Base-by-base conservation (phyloP, 2,113 vertebrate species). In the Azemiops feae region DNA sequence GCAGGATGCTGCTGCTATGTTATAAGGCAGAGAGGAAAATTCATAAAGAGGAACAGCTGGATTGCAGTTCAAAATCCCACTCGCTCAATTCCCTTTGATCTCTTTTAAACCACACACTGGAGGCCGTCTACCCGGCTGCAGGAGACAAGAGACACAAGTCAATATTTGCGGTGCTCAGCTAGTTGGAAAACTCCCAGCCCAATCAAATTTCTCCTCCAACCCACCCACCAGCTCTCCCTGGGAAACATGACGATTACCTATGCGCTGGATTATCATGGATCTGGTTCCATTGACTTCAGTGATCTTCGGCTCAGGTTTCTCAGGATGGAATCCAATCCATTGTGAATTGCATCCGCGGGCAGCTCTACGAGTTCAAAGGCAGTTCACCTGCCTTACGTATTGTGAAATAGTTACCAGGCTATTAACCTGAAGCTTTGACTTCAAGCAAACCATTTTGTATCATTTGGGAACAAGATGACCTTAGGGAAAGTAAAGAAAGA, bases 21-120 rank as follows among this genome's bases (percentile, higher is more conserved):
- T 88, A 53, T 1, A 91, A 93, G 85, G 54, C 92, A 93, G 57
- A 64, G 92, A 92, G 88, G 60, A 18, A 95, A 94, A 94, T 93
- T 95, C 93, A 58, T 93, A 93, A 92, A 92, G 93, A 93, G 89
- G 88, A 57, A 27, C 53, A 27, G 39, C 58, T 45, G 1, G 57
- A 25, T 1, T 12, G 91, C 27, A 53, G 88, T 89, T 43, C 8
- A 89, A 95, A 95, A 94, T 27, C 34, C 10, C 16, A 34, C 54
- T 87, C 22, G 64, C 27, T 90, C n/a, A 22, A 27, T 91, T 74
- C n/a, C 27, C 45, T 50, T 90, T 43, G 52, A 64, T 60, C 9
- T 23, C 39, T 60, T 58, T 87, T 23, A 47, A 60, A 50, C 3
- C 85, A 8, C 3, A 30, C 11, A 10, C 27, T 45, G 43, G n/a